Conservation (phyloP, 2,888 invertebrate genomes). For the Hartigia nigra region DNA sequence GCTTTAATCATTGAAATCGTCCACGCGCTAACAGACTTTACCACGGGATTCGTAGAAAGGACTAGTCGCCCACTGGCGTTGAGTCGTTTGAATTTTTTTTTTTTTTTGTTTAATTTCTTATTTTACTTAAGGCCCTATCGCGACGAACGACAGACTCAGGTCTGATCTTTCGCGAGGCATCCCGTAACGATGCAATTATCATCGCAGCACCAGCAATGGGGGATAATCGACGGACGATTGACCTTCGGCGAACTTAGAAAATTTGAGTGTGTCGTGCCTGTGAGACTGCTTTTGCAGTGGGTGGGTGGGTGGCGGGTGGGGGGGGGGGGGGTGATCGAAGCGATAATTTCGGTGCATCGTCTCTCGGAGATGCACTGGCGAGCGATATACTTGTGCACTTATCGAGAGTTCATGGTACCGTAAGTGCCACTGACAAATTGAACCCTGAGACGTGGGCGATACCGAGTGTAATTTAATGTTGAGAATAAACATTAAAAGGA, state of each 20-base stretch:
- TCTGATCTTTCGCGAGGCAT: not conserved
- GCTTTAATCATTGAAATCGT: constrained; percentile 38
- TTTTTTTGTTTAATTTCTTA: too few species aligned
- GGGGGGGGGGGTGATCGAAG: not conserved
- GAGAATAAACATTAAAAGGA: not conserved
- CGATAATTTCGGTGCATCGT: not conserved
- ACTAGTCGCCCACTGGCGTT: not conserved
- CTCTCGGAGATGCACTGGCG: not conserved
- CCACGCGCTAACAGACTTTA: not conserved
- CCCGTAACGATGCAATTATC: constrained; percentile 10
- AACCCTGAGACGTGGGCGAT: not conserved
- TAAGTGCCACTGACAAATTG: not conserved
- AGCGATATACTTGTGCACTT: not conserved
- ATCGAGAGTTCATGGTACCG: not conserved
- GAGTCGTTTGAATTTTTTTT: not conserved
- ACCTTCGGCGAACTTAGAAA: not conserved
- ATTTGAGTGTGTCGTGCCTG: not conserved
- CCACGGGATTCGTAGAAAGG: not conserved
- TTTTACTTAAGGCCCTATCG: not conserved
- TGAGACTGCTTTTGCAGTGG: not conserved
- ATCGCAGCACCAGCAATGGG: constrained; percentile 8
- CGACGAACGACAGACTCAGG: not conserved
- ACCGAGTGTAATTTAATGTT: not conserved
- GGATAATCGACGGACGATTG: not conserved
- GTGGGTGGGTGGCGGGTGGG: too few species aligned